Evolutionary conservation across 2,113 vertebrate genomes (phyloP).

Genomic region (Dicrurus megarhynchus): DNA sequence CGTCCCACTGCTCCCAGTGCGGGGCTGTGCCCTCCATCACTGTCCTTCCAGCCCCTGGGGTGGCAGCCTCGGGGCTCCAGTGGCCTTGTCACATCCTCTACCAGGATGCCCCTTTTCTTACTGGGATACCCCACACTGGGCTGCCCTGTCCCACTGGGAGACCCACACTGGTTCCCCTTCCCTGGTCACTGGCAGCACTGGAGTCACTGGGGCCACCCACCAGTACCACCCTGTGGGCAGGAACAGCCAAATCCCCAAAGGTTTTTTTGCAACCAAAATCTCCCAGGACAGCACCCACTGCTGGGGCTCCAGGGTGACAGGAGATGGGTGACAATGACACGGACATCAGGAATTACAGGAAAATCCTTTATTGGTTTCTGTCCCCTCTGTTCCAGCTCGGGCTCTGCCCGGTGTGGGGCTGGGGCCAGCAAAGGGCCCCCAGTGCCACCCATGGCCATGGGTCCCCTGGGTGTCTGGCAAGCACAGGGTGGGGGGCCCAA

Average conservation of each 20-base stretch:
- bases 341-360: background rate
- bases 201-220: background rate
- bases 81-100: background rate
- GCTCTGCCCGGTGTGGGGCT: background rate
- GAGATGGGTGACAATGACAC: background rate
- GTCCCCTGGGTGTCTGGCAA: rapidly evolving
- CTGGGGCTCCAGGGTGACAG: background rate
- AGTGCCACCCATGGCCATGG: rapidly evolving
- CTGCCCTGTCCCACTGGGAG: background rate
- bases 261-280: background rate
- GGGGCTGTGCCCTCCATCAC: background rate
- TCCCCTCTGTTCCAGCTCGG: rapidly evolving
- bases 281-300: rapidly evolving
- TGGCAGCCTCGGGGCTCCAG: too few species aligned
- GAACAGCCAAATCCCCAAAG: background rate
- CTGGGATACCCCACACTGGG: background rate
- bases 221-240: background rate
- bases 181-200: background rate
- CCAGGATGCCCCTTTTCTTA: too few species aligned
- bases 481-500: background rate
- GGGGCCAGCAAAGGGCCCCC: background rate
- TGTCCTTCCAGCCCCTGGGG: background rate
- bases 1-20: rapidly evolving
- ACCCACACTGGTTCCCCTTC: background rate
- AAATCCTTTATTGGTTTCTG: slow-evolving; percentile 38